A percentile compares a stretch with the other conserved stretches of the same genome.
Conservation (phyloP, 2,888 invertebrate genomes). For the Perizoma flavofasciatum region DNA sequence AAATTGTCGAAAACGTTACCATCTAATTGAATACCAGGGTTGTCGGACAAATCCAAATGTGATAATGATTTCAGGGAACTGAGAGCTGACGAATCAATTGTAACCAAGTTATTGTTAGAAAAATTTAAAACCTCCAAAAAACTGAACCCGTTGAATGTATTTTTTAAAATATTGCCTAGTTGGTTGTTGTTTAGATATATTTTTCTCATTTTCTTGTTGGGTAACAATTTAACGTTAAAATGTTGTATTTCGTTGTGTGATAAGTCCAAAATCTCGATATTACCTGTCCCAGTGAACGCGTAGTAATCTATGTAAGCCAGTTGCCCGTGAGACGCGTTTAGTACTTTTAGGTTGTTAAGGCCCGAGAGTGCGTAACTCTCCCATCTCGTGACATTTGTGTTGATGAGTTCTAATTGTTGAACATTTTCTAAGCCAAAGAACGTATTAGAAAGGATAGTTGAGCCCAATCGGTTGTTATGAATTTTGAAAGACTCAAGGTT, state of each 20-base stretch:
- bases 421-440: slow-evolving; percentile 24
- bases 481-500: slow-evolving; percentile 10
- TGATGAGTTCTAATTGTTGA: slow-evolving; percentile 12
- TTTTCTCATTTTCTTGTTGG: slow-evolving; percentile 4
- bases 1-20: slow-evolving; percentile 10
- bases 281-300: slow-evolving; percentile 10
- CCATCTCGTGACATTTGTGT: slow-evolving; percentile 11
- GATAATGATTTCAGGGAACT: slow-evolving; percentile 4
- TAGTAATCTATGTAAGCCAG: slow-evolving; percentile 13
- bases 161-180: slow-evolving; percentile 10
- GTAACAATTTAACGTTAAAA: slow-evolving; percentile 11
- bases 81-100: slow-evolving; percentile 15
- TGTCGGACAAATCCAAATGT: slow-evolving; percentile 18
- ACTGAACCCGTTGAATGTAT: slow-evolving; percentile 4
- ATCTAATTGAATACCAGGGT: slow-evolving; percentile 10
- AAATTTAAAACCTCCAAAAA: slow-evolving; percentile 11
- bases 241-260: slow-evolving; percentile 15
- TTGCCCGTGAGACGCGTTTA: slow-evolving; percentile 21
- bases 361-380: slow-evolving; percentile 15
- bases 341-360: slow-evolving; percentile 6
- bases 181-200: slow-evolving; percentile 22
- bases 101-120: slow-evolving; percentile 11
- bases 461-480: slow-evolving; percentile 2
- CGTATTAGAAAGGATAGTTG: slow-evolving; percentile 9
- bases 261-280: slow-evolving; percentile 18